These are phyloP conservation scores for Fissipunctia ypsillon DNA, from an alignment of 2,888 invertebrate genomes.

Conservation along the genomic window DNA sequence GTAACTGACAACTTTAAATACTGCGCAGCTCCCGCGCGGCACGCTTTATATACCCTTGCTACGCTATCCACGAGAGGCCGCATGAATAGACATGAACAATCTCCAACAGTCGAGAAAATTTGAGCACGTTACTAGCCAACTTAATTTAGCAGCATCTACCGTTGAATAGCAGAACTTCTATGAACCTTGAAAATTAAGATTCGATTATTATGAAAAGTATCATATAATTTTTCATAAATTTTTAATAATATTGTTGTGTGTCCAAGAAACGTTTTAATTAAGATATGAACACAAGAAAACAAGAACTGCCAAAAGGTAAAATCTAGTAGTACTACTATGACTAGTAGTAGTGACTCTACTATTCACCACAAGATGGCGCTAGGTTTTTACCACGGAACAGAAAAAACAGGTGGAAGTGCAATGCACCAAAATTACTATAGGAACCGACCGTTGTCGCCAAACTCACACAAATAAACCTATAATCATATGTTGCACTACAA, in stretches of 20 bases:
- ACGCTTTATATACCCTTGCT: slow-evolving; percentile 76
- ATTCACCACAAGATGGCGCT: slow-evolving; percentile 22
- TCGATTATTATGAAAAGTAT: accelerated
- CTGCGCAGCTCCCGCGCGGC: slow-evolving; percentile 52
- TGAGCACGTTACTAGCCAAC: slow-evolving; percentile 56
- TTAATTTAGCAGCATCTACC: slow-evolving; percentile 73
- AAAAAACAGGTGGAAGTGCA: no score
- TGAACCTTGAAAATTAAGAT: not conserved
- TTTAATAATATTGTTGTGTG: not conserved
- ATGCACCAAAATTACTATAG: no score
- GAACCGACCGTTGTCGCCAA: no score
- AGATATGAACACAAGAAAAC: not conserved
- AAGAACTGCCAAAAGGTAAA: no score
- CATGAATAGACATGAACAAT: slow-evolving; percentile 74
- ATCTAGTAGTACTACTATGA: no score
- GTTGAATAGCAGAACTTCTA: slow-evolving; percentile 49
- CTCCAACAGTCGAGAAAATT: slow-evolving; percentile 79
- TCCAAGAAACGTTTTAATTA: not conserved
- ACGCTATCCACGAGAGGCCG: slow-evolving; percentile 77
- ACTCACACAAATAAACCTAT: no score
- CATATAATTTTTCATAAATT: not conserved
- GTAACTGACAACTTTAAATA: slow-evolving; percentile 56
- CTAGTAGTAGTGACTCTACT: not conserved
- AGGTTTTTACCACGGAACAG: no score
- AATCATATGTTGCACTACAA: no score